A percentile compares a stretch with the other conserved stretches of the same genome.
Conservation (phyloP, 1,140 invertebrate species). For the Globodera rostochiensis region DNA sequence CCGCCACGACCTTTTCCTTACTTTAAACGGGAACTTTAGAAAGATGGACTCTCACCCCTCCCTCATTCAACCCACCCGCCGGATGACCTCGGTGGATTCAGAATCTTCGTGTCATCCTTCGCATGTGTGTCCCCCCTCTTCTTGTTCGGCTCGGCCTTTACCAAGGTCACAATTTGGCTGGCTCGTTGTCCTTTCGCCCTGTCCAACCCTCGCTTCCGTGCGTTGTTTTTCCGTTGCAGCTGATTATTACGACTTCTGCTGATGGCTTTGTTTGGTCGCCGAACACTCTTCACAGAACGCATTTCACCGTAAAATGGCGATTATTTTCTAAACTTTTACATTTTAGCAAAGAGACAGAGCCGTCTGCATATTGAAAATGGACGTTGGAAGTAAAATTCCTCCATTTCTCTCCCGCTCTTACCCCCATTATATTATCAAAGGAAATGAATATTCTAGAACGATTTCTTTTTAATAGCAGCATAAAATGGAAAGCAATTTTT, state of each 20-base stretch:
- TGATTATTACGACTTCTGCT: background rate
- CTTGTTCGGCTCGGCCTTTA: background rate
- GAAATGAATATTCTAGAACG: too few relatives aligned
- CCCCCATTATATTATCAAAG: too few relatives aligned
- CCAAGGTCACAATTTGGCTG: background rate
- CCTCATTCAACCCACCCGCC: background rate
- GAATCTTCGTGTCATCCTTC: background rate
- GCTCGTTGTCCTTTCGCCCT: background rate
- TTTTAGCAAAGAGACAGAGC: too few relatives aligned
- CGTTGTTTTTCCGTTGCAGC: background rate
- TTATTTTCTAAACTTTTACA: too few relatives aligned
- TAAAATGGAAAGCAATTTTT: too few relatives aligned
- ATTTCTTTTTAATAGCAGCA: too few relatives aligned
- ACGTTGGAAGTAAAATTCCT: too few relatives aligned
- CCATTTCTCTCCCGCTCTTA: too few relatives aligned
- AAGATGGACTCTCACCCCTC: background rate
- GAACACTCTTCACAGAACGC: background rate
- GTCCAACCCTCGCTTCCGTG: background rate
- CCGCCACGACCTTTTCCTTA: background rate
- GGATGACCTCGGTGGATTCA: background rate
- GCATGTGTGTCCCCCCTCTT: background rate
- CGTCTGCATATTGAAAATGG: too few relatives aligned
- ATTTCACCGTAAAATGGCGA: background rate
- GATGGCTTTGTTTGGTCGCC: background rate
- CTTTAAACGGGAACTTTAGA: background rate